phyloP scores from a whole-genome alignment of 2,113 vertebrate genomes.

The Acrocephalus arundinaceus region DNA sequence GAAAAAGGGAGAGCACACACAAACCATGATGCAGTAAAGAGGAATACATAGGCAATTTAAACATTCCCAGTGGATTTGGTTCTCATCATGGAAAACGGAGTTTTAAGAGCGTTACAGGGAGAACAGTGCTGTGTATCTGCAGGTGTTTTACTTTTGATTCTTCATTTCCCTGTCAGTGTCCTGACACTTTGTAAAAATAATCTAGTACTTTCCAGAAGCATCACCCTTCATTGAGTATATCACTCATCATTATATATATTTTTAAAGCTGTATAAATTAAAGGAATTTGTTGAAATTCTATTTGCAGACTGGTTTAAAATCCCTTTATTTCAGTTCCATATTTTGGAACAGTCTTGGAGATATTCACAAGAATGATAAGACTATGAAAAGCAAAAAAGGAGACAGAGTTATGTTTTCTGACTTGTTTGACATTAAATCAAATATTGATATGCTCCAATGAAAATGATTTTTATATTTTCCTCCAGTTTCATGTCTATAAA shows the following conservation, averaged over 20 bases:
- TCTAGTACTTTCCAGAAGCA: neutral
- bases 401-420: slow-evolving; percentile 7
- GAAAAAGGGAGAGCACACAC: neutral
- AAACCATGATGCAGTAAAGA: neutral
- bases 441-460: neutral
- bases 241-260: neutral
- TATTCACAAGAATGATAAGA: neutral
- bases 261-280: neutral
- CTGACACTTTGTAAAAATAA: neutral
- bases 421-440: neutral
- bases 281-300: neutral
- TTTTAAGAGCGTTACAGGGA: neutral
- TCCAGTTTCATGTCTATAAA: neutral
- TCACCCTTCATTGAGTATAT: neutral
- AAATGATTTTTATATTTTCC: neutral
- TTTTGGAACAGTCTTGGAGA: neutral
- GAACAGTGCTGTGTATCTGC: neutral
- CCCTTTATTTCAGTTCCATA: neutral
- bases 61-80: neutral
- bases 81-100: neutral
- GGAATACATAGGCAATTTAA: neutral
- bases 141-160: neutral
- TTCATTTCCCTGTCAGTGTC: neutral
- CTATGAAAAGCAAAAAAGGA: neutral
- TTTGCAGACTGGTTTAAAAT: neutral